Conservation (phyloP, 1,140 invertebrate species). For the Carcinoscorpius rotundicauda region DNA sequence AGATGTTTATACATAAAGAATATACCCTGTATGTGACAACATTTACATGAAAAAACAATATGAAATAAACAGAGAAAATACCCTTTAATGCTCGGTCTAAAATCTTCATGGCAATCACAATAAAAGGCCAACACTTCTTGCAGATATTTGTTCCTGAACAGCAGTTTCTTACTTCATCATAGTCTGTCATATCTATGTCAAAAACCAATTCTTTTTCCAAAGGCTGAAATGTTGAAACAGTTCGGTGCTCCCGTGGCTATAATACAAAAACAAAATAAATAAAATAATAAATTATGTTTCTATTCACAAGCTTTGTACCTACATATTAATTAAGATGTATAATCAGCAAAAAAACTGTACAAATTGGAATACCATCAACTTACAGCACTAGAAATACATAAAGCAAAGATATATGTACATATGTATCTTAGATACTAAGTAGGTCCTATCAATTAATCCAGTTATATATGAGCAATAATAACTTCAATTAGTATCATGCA, state of each 20-base stretch:
- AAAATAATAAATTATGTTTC: constrained; percentile 6
- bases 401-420: no score
- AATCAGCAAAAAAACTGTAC: no score
- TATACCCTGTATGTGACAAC: background rate
- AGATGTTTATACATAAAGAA: no score
- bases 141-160: constrained; percentile 81
- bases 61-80: constrained; percentile 30
- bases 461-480: no score
- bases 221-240: constrained; percentile 41
- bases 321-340: no score
- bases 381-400: no score
- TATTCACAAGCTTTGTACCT: constrained; percentile 2
- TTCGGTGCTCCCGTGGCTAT: constrained; percentile 46
- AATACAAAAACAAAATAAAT: constrained; percentile 17
- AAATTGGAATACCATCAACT: no score
- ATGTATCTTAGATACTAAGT: no score
- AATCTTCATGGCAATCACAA: constrained; percentile 84
- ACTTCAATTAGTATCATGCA: no score
- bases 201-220: constrained; percentile 86
- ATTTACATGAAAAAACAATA: constrained; percentile 2
- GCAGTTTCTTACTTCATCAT: constrained; percentile 80
- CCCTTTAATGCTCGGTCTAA: constrained; percentile 70
- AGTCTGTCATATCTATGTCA: constrained; percentile 99
- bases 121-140: constrained; percentile 92
- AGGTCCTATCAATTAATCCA: no score